These are phyloP conservation scores for Brachirus orientalis DNA, from an alignment of 2,113 vertebrate genomes.

Conservation along the genomic window DNA sequence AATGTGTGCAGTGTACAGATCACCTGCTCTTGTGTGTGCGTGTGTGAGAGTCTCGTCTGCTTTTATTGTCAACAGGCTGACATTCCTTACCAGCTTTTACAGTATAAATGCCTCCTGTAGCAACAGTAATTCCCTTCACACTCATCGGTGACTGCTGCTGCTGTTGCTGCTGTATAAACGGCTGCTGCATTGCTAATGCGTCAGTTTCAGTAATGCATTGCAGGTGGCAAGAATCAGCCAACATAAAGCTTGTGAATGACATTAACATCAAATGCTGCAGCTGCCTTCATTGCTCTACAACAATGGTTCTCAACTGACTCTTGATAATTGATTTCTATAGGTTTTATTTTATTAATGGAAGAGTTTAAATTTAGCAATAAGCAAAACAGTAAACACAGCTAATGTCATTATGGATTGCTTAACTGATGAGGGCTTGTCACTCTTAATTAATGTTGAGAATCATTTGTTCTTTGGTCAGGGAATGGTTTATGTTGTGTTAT, in stretches of 20 bases:
- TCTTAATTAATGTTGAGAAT: conserved; percentile 56
- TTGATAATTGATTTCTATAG: background rate
- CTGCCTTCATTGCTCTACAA: conserved; percentile 19
- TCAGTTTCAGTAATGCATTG: conserved; percentile 49
- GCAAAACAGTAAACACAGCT: conserved; percentile 15
- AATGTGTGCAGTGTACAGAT: conserved; percentile 27
- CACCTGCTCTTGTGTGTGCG: conserved; percentile 31
- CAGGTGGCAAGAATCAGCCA: conserved; percentile 43
- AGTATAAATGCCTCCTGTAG: conserved; percentile 22
- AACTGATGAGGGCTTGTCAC: conserved; percentile 4
- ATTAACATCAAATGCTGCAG: conserved; percentile 15
- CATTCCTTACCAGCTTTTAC: conserved; percentile 29
- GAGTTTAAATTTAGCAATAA: conserved; percentile 6
- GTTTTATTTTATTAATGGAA: conserved; percentile 30
- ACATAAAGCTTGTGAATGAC: conserved; percentile 17
- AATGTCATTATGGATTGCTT: conserved; percentile 16
- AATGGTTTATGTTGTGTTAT: conserved; percentile 19
- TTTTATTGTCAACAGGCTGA: conserved; percentile 35
- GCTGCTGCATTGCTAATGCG: conserved; percentile 60
- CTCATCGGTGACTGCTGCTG: conserved; percentile 28
- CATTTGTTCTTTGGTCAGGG: conserved; percentile 38
- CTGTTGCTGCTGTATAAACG: conserved; percentile 34
- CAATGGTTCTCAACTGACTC: conserved; percentile 57
- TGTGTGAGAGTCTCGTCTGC: conserved; percentile 33
- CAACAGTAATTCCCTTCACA: conserved; percentile 16